These are phyloP conservation scores for Styela clava DNA, from an alignment of 23 tunicate species.

Conservation along the genomic window DNA sequence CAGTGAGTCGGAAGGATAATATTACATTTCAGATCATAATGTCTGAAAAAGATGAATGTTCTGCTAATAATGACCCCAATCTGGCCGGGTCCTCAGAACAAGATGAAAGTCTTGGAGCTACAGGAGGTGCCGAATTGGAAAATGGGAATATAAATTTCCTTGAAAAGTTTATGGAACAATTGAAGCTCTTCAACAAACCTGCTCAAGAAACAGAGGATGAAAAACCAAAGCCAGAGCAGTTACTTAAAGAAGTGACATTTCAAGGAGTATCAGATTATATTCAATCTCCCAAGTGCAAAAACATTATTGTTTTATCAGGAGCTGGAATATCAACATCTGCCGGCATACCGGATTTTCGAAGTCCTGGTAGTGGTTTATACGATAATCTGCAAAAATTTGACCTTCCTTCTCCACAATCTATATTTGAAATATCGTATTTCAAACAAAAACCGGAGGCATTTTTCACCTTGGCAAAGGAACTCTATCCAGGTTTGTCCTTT, in stretches of 20 bases:
- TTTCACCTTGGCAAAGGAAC: slow-evolving; percentile 76
- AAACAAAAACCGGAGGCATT: slow-evolving; percentile 79
- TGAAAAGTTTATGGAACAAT: not conserved
- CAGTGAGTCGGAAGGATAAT: no score
- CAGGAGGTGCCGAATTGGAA: not conserved
- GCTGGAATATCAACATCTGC: slow-evolving; percentile 97
- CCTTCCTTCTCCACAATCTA: slow-evolving; percentile 67
- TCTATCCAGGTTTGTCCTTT: slow-evolving; percentile 74
- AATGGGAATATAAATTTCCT: not conserved
- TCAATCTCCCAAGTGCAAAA: slow-evolving; percentile 65
- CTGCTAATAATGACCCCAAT: not conserved
- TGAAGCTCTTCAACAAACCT: not conserved
- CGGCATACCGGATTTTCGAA: slow-evolving; percentile 88
- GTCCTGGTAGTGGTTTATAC: slow-evolving; percentile 78
- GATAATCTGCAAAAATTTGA: slow-evolving; percentile 76
- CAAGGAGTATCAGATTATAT: slow-evolving; percentile 60
- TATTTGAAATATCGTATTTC: slow-evolving; percentile 69
- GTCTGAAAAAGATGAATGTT: not conserved
- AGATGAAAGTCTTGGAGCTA: not conserved
- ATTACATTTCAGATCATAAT: no score
- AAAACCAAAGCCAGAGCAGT: slow-evolving; percentile 62
- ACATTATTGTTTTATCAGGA: slow-evolving; percentile 79
- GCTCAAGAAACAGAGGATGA: slow-evolving; percentile 14
- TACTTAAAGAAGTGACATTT: slow-evolving; percentile 41
- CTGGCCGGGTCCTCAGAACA: not conserved